Evolutionary conservation across 2,797 vertebrate species (phyloP), one percentile per base, ranked within the genome.

Genomic region (Aythya fuligula): DNA sequence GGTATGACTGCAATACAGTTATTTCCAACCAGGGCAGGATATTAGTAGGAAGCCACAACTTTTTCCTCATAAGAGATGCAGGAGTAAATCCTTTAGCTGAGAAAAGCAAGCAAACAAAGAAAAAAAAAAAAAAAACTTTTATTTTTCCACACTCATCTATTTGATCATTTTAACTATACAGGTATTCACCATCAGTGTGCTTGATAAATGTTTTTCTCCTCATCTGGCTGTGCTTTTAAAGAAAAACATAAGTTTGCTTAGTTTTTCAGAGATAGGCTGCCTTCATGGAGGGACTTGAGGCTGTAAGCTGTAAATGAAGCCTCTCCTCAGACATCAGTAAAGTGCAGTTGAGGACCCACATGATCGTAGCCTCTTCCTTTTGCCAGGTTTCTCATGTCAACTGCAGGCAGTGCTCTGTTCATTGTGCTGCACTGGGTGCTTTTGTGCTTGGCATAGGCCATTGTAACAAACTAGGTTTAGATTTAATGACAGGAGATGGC

Each of bases 261-360:
- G 4, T 6, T 67, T 87, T 77, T 77, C 4, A 2, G 7, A 67
- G 21, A 27, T 6, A 62, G 28, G 6, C 9, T 69, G 32, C 36
- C 57, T 80, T 64, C 32, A 67, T 71, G 43, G 43, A 34, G 32
- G 34, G 43, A 34, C 34, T 38, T 64, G 12, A 75, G 84, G 11
- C 18, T 18, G 34, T 14, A 2, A n/a, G 5, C n/a, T 64, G 39
- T 10, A 57, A 43, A 39, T 25, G 36, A 64, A 75, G 25, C 36
- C 16, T 88, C 20, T 87, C 58, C 54, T 86, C 19, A 38, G 30
- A 32, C 47, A 9, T 43, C 70, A 47, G n/a, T 36, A 56, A 80
- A 32, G 30, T 3, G 13, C 0, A 1, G 13, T 8, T 57, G 49
- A 76, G 27, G 38, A 67, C 21, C 9, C 22, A 11, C 0, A 0